Conservation (phyloP, 2,888 invertebrate genomes). For the Dendrolimus houi region DNA sequence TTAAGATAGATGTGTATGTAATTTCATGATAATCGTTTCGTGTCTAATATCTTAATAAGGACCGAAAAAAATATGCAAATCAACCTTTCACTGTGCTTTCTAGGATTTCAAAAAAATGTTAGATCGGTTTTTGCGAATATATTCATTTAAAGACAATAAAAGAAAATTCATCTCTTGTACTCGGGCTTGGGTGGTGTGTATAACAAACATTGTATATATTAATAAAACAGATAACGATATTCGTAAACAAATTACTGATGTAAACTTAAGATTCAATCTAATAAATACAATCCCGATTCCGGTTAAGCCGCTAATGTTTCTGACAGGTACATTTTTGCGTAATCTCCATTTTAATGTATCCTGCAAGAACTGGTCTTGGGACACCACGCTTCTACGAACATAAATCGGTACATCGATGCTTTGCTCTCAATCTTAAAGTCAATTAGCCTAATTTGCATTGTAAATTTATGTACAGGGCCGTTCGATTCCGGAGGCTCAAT, state of each 20-base stretch:
- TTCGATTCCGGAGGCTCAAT: background rate
- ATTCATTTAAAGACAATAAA: background rate
- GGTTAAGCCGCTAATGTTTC: conserved; percentile 2
- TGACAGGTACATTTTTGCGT: conserved; percentile 20
- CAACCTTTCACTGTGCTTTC: too few relatives aligned
- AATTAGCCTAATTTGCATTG: conserved; percentile 33
- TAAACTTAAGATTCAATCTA: conserved; percentile 8
- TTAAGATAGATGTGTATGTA: too few relatives aligned
- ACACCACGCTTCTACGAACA: conserved; percentile 11
- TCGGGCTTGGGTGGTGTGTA: background rate
- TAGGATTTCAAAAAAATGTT: too few relatives aligned
- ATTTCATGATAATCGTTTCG: too few relatives aligned
- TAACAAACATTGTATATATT: background rate
- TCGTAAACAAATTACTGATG: conserved; percentile 15
- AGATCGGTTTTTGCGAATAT: too few relatives aligned
- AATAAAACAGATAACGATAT: conserved; percentile 4
- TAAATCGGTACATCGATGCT: conserved; percentile 20
- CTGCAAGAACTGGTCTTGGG: conserved; percentile 2
- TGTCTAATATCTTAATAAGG: too few relatives aligned
- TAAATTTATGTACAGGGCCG: conserved; percentile 9
- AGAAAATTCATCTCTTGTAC: background rate
- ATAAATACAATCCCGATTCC: background rate
- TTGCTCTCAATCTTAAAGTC: conserved; percentile 29
- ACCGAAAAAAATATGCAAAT: too few relatives aligned
- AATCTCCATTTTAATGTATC: conserved; percentile 24